Evolutionary conservation across 2,113 vertebrate species (phyloP).

Genomic region (Sylvicapra grimmia): DNA sequence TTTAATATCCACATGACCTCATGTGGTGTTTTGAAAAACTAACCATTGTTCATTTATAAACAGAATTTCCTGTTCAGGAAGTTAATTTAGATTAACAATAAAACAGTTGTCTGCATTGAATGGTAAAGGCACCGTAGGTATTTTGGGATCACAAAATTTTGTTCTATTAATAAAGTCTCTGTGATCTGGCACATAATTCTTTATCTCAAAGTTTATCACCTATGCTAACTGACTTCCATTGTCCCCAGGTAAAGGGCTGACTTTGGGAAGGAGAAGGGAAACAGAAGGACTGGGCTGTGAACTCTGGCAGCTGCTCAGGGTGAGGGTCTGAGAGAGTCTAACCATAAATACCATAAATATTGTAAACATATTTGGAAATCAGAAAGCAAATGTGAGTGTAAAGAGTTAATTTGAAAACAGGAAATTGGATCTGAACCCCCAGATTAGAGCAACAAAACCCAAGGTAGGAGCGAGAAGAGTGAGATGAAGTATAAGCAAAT

Average conservation of each 20-base stretch:
- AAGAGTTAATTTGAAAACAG: neutral
- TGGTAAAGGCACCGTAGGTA: neutral
- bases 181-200: neutral
- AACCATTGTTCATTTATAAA: neutral
- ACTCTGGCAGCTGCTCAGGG: neutral
- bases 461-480: neutral
- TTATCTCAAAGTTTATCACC: neutral
- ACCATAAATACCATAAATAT: neutral
- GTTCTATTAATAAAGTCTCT: neutral
- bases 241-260: neutral
- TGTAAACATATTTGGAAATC: neutral
- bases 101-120: neutral
- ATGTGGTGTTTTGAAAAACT: constrained; percentile 1
- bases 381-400: neutral
- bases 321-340: neutral
- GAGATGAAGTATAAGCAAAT: neutral
- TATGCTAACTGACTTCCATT: rapidly evolving
- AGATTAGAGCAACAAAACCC: neutral
- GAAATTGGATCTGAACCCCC: neutral
- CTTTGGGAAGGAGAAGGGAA: neutral
- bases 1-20: constrained; percentile 41
- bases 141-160: neutral
- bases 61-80: constrained; percentile 43
- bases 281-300: neutral
- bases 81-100: neutral